Percentiles rank a stretch among this genome's conserved stretches.
Conservation (phyloP, 2,113 vertebrate species). For the Oreocharis arfaki region DNA sequence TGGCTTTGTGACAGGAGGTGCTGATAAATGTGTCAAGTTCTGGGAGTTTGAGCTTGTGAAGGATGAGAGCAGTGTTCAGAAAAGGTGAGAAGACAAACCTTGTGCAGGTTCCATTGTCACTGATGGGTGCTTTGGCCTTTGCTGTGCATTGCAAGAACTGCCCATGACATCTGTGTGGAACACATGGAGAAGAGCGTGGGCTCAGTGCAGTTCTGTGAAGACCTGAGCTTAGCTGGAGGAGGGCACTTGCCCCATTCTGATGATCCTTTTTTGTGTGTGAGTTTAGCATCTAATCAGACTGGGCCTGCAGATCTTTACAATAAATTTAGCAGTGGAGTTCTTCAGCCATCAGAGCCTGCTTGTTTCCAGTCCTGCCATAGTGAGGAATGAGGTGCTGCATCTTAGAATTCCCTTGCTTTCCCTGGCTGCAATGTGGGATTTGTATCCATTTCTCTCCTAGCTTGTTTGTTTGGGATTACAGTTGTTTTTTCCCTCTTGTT, state of each 20-base stretch:
- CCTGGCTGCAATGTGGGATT: not conserved
- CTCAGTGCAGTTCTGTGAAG: not conserved
- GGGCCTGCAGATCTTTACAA: not conserved
- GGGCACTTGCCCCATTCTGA: not conserved
- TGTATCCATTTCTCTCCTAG: not conserved
- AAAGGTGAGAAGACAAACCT: conserved; percentile 73
- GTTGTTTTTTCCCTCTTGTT: not conserved
- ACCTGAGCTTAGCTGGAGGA: not conserved
- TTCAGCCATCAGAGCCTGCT: not conserved
- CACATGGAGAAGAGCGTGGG: not conserved
- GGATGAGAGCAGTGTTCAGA: conserved; percentile 77
- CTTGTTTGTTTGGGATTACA: not conserved
- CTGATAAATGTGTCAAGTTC: conserved; percentile 94
- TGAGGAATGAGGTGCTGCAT: not conserved
- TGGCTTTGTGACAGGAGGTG: conserved; percentile 90
- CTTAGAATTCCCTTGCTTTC: not conserved
- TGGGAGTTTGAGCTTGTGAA: conserved; percentile 98
- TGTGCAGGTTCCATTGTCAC: fast-evolving
- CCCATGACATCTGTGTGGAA: not conserved
- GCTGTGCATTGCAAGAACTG: not conserved
- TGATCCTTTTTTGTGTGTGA: not conserved
- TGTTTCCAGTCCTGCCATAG: not conserved
- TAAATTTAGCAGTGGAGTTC: not conserved
- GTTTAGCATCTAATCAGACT: not conserved
- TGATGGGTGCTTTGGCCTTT: not conserved